Evolutionary conservation across 2,797 vertebrate species (phyloP), one percentile per base, ranked within the genome.

Genomic region (Oreochromis mossambicus): DNA sequence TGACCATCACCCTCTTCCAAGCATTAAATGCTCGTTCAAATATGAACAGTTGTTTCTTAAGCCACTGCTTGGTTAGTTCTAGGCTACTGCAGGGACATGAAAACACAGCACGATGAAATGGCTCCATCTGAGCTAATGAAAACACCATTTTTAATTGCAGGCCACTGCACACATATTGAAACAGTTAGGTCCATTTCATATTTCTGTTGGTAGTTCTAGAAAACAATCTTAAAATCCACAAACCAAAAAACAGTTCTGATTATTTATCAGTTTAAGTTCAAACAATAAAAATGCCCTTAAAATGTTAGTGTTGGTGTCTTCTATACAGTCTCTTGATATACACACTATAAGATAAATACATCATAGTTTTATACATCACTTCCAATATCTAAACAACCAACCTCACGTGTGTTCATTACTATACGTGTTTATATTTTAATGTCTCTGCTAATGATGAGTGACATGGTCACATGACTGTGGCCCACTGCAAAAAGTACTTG

Each of bases 31-130:
- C n/a, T 41, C 7, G n/a, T 6, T 41, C 38, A 68, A 9, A 24
- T 66, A 41, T 15, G 32, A 21, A 5, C 6, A n/a, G 11, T 0
- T n/a, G 1, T 32, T 58, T 5, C 32, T 63, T 12, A 1, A 63
- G 34, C 58, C n/a, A 17, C 14, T 48, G 46, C 6, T 48, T 55
- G 21, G 52, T 8, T 55, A 26, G 52, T 55, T 55, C 54, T 56
- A 2, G 24, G 24, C 11, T 0, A 68, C 19, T 68, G 36, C 36
- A 41, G 12, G 7, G n/a, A 24, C 7, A 9, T 24, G n/a, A 21
- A 32, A 32, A 32, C 4, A 2, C 52, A 17, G 5, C 26, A 32
- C 8, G 26, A 56, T 32, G 26, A 14, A 8, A 17, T 3, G 14
- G 26, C 14, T 17, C 26, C 24, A 15, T 15, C 54, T 5, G 26